Conservation (phyloP, 2,113 vertebrate species). For the Cephalophus harveyi region DNA sequence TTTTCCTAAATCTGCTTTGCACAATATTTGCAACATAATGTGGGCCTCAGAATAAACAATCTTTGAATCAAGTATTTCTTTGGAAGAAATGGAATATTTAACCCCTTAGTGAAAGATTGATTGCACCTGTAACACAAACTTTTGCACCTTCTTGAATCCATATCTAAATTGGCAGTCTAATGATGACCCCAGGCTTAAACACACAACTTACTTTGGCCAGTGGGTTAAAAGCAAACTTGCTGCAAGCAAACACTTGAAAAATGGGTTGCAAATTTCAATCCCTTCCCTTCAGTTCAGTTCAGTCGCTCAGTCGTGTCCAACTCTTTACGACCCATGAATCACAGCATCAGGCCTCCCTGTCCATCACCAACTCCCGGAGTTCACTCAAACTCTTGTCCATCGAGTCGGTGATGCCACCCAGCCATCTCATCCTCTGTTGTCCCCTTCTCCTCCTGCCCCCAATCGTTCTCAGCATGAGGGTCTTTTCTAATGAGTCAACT, state of each 20-base stretch:
- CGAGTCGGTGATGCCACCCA: no score
- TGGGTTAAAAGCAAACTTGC: background rate
- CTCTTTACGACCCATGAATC: no score
- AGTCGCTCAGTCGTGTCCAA: rapidly evolving
- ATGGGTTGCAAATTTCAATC: background rate
- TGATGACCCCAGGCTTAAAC: background rate
- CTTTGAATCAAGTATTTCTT: background rate
- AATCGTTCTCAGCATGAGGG: no score
- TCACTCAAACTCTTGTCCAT: no score
- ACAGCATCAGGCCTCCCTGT: no score
- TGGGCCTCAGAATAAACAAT: background rate
- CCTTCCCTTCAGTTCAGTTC: no score
- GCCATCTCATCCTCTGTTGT: no score
- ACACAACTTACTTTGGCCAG: background rate
- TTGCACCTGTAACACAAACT: background rate
- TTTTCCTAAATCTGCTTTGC: background rate
- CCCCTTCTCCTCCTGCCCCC: no score
- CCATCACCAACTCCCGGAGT: no score
- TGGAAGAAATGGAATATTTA: background rate
- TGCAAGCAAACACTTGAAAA: background rate
- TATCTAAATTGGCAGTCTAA: background rate
- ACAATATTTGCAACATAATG: background rate
- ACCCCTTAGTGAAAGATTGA: background rate
- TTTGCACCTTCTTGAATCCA: background rate
- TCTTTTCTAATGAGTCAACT: no score